Evolutionary conservation across 2,113 vertebrate species (phyloP).

Genomic region (Cepphus grylle): DNA sequence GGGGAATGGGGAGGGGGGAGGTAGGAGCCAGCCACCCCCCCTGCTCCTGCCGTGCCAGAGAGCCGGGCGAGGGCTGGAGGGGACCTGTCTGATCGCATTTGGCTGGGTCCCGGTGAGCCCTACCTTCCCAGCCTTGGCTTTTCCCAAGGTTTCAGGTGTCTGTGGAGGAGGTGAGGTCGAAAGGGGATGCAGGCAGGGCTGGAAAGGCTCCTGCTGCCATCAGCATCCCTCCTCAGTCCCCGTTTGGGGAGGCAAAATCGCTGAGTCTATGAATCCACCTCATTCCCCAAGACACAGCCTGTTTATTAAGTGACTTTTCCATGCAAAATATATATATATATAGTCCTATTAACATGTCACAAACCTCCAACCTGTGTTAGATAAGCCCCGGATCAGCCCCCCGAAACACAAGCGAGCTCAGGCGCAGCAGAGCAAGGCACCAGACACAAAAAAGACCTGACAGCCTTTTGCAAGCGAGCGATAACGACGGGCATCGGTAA

Average conservation of each 20-base stretch:
- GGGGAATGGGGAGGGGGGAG: background rate
- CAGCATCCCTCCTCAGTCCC: background rate
- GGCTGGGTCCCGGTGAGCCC: background rate
- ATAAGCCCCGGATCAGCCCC: background rate
- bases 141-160: background rate
- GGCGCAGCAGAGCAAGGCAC: accelerated
- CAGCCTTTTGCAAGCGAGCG: background rate
- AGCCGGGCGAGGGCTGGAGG: background rate
- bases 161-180: background rate
- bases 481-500: background rate
- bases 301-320: background rate
- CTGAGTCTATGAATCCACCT: background rate
- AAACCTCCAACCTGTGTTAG: background rate
- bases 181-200: background rate
- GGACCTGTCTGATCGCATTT: background rate
- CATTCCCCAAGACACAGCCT: too few relatives aligned
- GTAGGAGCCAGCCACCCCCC: background rate
- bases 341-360: background rate
- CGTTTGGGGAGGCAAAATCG: accelerated
- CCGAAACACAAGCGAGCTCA: accelerated
- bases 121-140: background rate
- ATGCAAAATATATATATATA: background rate
- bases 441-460: background rate
- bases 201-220: background rate
- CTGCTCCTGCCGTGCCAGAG: background rate